Conservation (phyloP, 2,113 vertebrate genomes). For the Acrocephalus kingi region DNA sequence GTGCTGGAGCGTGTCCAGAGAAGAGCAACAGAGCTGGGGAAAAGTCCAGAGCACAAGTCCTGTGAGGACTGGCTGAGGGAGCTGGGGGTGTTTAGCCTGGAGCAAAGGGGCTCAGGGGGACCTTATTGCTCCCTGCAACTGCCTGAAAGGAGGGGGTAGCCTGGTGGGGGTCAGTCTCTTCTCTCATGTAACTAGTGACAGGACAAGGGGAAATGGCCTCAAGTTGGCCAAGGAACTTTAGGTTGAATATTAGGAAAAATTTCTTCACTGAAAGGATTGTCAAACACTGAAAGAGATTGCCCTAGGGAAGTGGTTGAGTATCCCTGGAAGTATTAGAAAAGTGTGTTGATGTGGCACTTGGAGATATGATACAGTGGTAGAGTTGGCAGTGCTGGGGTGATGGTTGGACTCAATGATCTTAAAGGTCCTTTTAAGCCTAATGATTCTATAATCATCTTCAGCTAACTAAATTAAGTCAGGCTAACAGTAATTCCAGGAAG, state of each 20-base stretch:
- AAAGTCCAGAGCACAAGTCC: not conserved
- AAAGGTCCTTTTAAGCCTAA: not conserved
- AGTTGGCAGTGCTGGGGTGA: not conserved
- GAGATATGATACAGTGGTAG: not conserved
- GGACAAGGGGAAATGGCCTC: not conserved
- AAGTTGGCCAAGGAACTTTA: not conserved
- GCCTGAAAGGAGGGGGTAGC: not conserved
- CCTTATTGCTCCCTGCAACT: not conserved
- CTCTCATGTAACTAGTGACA: not conserved
- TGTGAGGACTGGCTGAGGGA: not conserved
- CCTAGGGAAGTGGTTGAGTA: not conserved
- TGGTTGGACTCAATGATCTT: no score
- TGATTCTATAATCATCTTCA: not conserved
- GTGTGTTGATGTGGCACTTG: not conserved
- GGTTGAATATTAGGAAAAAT: not conserved
- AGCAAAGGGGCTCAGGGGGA: not conserved
- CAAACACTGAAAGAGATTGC: not conserved
- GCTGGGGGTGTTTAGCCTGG: not conserved
- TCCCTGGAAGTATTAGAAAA: not conserved
- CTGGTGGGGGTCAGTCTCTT: rapidly evolving
- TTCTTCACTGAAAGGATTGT: not conserved
- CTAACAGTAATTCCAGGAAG: not conserved
- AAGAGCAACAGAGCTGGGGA: rapidly evolving
- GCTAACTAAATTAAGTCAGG: not conserved
- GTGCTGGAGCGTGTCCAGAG: rapidly evolving